phyloP scores from a whole-genome alignment of 2,113 vertebrate species.

The Brachyistius frenatus region DNA sequence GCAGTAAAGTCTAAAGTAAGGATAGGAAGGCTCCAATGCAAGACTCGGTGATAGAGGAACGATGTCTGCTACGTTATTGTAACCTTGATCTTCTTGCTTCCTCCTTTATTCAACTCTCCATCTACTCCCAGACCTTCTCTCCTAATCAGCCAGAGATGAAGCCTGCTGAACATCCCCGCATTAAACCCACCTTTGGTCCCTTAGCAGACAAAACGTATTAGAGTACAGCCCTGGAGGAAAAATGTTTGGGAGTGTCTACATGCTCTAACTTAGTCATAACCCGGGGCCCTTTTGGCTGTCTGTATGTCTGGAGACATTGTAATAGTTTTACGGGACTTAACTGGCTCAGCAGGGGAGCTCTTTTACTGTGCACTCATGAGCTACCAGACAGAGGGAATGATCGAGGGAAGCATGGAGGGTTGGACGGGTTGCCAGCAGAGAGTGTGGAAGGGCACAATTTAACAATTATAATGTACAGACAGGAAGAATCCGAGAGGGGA shows the following conservation, averaged over 20 bases:
- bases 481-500: neutral
- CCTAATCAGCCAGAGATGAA: conserved; percentile 22
- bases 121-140: conserved; percentile 1
- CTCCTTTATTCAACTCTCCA: neutral
- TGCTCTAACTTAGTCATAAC: conserved; percentile 50
- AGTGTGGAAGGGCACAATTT: neutral
- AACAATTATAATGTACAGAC: conserved; percentile 14
- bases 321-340: conserved; percentile 62
- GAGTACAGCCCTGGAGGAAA: conserved; percentile 38
- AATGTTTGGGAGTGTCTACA: conserved; percentile 48
- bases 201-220: conserved; percentile 43
- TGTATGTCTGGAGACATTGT: conserved; percentile 59
- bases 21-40: neutral
- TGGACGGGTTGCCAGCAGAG: neutral
- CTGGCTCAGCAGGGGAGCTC: conserved; percentile 67
- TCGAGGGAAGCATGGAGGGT: neutral
- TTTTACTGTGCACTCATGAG: conserved; percentile 43
- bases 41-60: neutral
- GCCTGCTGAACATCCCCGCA: conserved; percentile 31
- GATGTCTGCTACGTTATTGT: neutral
- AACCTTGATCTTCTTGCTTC: neutral
- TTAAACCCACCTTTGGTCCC: conserved; percentile 15
- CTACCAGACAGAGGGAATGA: conserved; percentile 40
- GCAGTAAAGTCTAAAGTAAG: neutral
- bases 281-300: conserved; percentile 21